phyloP scores from a whole-genome alignment of 92 coral and sea anemone species.

The Galaxea fascicularis region DNA sequence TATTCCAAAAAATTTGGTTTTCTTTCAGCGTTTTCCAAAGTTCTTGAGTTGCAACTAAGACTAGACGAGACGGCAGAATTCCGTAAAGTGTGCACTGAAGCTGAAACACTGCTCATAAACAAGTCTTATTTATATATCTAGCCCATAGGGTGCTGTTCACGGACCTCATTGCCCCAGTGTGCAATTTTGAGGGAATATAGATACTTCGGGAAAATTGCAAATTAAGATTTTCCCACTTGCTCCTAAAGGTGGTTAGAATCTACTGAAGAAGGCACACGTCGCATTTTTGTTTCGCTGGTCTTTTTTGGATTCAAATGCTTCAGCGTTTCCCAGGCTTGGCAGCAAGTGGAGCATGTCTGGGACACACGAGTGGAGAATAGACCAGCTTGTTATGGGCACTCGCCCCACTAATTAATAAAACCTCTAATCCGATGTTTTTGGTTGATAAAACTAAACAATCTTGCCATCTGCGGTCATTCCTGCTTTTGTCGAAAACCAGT shows the following conservation, averaged over 20 bases:
- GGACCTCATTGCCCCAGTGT: background rate
- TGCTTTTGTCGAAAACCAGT: background rate
- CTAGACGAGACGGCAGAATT: no score
- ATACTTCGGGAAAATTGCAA: background rate
- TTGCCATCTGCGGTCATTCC: background rate
- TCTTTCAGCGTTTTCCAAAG: no score
- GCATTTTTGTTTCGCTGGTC: background rate
- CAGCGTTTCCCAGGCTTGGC: background rate
- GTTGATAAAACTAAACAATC: constrained; percentile 6
- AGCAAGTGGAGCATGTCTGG: constrained; percentile 12
- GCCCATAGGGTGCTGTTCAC: background rate
- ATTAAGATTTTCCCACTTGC: background rate
- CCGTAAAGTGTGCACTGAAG: constrained; percentile 5
- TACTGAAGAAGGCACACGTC: background rate
- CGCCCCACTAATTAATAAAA: constrained; percentile 8
- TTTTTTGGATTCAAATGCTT: background rate
- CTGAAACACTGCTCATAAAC: background rate
- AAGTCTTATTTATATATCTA: constrained; percentile 4
- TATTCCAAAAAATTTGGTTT: background rate
- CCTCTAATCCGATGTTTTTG: background rate
- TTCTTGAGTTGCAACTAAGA: no score
- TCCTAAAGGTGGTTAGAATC: background rate
- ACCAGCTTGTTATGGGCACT: background rate
- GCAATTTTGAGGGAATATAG: background rate
- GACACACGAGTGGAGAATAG: background rate